Percentiles rank a stretch among this genome's conserved stretches.
phyloP scores from a whole-genome alignment of 2,797 vertebrate species.

The Staurois parvus region DNA sequence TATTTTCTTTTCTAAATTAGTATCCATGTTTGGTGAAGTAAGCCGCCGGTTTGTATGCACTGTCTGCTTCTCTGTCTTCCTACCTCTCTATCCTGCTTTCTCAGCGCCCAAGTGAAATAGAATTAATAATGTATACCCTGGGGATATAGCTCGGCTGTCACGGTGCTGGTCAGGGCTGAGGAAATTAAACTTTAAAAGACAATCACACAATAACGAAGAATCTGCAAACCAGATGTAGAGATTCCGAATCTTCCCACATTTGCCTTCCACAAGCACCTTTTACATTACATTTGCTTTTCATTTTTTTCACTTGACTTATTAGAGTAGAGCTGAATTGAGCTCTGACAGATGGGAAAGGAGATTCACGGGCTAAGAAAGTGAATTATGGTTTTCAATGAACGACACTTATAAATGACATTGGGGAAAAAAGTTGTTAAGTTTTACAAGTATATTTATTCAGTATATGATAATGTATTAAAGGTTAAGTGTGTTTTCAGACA shows the following conservation, averaged over 20 bases:
- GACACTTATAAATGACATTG: not conserved
- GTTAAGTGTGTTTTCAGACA: too few relatives aligned
- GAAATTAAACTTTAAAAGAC: constrained; percentile 61
- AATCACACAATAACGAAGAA: constrained; percentile 45
- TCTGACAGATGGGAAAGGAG: constrained; percentile 30
- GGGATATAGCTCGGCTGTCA: constrained; percentile 50
- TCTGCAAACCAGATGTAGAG: constrained; percentile 48
- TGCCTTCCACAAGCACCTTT: constrained; percentile 10
- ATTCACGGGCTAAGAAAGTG: constrained; percentile 29
- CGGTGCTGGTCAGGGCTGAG: constrained; percentile 48
- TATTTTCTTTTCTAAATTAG: constrained; percentile 48
- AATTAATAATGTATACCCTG: constrained; percentile 56
- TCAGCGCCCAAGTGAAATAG: constrained; percentile 47
- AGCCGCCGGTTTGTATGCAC: constrained; percentile 6
- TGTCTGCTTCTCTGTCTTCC: constrained; percentile 38
- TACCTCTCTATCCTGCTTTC: constrained; percentile 44
- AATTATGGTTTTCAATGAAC: constrained; percentile 22
- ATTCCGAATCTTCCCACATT: constrained; percentile 16
- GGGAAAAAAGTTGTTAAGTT: not conserved
- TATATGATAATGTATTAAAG: not conserved
- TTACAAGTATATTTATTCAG: not conserved
- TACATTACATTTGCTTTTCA: constrained; percentile 17
- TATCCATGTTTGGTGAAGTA: constrained; percentile 47
- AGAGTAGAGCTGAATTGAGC: constrained; percentile 21
- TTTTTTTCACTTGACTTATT: constrained; percentile 50